Percentiles rank a stretch among this genome's conserved stretches.
These are phyloP conservation scores for Lerista edwardsae DNA, from an alignment of 2,797 vertebrate species.

Conservation along the genomic window DNA sequence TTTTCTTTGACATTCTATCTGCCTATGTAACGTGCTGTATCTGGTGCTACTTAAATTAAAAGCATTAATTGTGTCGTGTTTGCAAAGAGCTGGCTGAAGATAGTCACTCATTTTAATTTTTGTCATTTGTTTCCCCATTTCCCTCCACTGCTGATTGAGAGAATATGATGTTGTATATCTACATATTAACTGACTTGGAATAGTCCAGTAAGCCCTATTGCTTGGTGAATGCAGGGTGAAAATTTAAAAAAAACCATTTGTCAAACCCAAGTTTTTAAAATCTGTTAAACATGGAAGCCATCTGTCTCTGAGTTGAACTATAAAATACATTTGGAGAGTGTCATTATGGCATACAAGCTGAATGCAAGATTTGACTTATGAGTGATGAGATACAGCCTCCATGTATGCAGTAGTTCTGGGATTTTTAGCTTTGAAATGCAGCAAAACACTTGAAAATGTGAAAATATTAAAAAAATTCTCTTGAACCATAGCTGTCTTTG, in stretches of 20 bases:
- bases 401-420: neutral
- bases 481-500: no score
- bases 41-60: neutral
- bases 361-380: neutral
- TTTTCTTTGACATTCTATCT: neutral
- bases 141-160: slow-evolving; percentile 34
- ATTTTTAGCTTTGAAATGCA: neutral
- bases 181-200: neutral
- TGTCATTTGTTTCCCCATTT: slow-evolving; percentile 54
- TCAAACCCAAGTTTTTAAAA: no score
- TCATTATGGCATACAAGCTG: neutral
- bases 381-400: neutral
- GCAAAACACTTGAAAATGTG: neutral
- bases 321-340: neutral
- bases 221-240: neutral
- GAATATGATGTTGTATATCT: slow-evolving; percentile 17
- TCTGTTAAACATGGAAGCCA: neutral
- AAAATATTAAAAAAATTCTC: neutral
- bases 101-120: slow-evolving; percentile 52
- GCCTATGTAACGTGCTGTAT: neutral
- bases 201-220: neutral
- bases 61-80: neutral
- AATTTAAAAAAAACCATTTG: neutral
- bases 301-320: neutral
- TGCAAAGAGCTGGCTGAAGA: neutral